phyloP scores from a whole-genome alignment of 2,888 invertebrate genomes.

The Oasisia sp. region DNA sequence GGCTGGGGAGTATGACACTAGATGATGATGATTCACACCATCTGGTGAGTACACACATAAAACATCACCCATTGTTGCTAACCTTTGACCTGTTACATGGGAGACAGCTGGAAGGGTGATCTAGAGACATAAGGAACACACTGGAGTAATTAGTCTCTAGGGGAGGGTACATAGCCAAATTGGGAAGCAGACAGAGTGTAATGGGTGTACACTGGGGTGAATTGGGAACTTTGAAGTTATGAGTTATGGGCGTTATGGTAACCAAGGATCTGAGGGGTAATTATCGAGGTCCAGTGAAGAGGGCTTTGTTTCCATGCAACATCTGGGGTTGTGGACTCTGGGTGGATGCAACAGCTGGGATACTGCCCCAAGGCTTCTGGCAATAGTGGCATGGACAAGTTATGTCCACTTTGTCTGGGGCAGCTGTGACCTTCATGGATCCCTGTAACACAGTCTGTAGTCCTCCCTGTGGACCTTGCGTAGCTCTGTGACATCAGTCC shows the following conservation, averaged over 20 bases:
- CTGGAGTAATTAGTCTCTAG: background rate
- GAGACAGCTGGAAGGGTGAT: background rate
- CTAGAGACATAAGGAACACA: background rate
- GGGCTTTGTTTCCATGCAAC: background rate
- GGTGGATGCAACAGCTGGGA: background rate
- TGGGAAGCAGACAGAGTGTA: background rate
- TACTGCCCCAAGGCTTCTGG: background rate
- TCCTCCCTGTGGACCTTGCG: background rate
- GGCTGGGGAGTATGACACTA: background rate
- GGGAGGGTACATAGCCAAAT: background rate
- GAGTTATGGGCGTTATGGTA: background rate
- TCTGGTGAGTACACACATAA: background rate
- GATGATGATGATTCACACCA: background rate
- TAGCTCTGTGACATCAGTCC: background rate
- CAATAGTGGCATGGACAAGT: background rate
- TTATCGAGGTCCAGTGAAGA: background rate
- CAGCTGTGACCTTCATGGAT: background rate
- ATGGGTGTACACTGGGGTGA: background rate
- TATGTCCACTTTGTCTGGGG: background rate
- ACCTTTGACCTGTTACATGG: conserved; percentile 10
- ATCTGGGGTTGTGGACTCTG: conserved; percentile 1
- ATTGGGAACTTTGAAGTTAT: background rate
- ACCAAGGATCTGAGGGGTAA: background rate
- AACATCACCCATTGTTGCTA: background rate
- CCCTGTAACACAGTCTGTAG: background rate